These are phyloP conservation scores for Synergus gifuensis DNA, from an alignment of 2,888 invertebrate genomes.

Conservation along the genomic window DNA sequence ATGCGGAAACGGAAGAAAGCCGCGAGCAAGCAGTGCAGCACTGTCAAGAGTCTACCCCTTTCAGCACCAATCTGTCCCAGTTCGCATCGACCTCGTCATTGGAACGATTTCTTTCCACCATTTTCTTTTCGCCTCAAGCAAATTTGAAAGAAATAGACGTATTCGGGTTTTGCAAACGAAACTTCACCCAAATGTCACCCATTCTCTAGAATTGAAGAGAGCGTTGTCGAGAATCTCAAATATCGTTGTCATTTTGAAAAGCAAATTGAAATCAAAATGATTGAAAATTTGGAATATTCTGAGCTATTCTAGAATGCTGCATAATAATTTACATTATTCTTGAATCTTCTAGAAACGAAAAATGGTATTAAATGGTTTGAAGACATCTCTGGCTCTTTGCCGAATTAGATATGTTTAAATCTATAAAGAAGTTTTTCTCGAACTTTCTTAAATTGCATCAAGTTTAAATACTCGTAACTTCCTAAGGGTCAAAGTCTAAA, in stretches of 20 bases:
- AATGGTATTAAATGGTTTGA: not conserved
- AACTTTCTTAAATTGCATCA: conserved; percentile 26
- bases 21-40: conserved; percentile 33
- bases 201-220: conserved; percentile 3
- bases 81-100: conserved; percentile 16
- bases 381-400: not conserved
- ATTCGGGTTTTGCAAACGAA: conserved; percentile 11
- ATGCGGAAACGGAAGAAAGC: conserved; percentile 25
- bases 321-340: not conserved
- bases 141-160: conserved; percentile 26
- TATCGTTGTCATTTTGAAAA: conserved; percentile 19
- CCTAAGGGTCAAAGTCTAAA: conserved; percentile 22
- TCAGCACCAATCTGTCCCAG: conserved; percentile 27
- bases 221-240: conserved; percentile 15
- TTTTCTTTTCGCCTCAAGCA: conserved; percentile 16
- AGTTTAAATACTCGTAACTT: conserved; percentile 22
- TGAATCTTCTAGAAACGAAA: not conserved
- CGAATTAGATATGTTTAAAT: not conserved
- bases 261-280: too few species aligned
- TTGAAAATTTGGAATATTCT: too few species aligned
- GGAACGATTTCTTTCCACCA: conserved; percentile 11
- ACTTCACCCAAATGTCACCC: conserved; percentile 28
- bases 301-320: too few species aligned
- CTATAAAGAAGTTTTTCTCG: conserved; percentile 5
- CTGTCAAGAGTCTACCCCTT: conserved; percentile 32